phyloP scores from a whole-genome alignment of 1,140 invertebrate species.

The Drosophila albomicans region DNA sequence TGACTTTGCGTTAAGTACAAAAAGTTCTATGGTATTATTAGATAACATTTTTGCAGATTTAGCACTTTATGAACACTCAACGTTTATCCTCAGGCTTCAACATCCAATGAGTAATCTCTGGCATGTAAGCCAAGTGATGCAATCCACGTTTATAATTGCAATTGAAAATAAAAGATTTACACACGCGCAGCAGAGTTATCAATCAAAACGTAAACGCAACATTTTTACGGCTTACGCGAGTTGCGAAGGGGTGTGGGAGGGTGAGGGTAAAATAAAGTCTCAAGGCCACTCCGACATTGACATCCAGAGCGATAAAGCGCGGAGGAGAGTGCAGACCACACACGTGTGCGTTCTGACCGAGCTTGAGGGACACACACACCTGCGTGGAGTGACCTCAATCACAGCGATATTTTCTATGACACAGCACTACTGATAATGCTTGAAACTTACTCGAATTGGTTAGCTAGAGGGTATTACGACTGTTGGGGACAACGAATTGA shows the following conservation, averaged over 20 bases:
- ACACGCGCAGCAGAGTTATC: constrained; percentile 31
- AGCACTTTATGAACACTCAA: no score
- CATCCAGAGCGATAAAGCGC: constrained; percentile 20
- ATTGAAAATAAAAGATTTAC: not conserved
- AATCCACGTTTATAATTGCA: constrained; percentile 27
- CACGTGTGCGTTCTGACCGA: constrained; percentile 22
- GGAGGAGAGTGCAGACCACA: constrained; percentile 5
- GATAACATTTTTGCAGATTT: no score
- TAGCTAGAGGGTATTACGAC: not conserved
- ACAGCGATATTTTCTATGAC: constrained; percentile 6
- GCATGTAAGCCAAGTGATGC: constrained; percentile 15
- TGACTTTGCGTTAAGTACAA: no score
- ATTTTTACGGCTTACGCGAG: constrained; percentile 13
- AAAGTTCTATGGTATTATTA: no score
- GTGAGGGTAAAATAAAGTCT: not conserved
- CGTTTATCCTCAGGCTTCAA: no score
- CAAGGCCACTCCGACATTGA: constrained; percentile 18
- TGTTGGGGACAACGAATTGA: constrained; percentile 1
- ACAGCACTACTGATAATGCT: constrained; percentile 9
- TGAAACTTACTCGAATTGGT: constrained; percentile 23
- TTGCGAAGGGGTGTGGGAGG: no score
- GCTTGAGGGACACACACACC: constrained; percentile 22
- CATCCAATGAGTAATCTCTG: not conserved
- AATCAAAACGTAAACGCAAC: constrained; percentile 6
- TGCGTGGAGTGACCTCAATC: constrained; percentile 24